A percentile compares a stretch with the other conserved stretches of the same genome.
phyloP scores from a whole-genome alignment of 1,140 invertebrate genomes.

The Halesus radiatus region DNA sequence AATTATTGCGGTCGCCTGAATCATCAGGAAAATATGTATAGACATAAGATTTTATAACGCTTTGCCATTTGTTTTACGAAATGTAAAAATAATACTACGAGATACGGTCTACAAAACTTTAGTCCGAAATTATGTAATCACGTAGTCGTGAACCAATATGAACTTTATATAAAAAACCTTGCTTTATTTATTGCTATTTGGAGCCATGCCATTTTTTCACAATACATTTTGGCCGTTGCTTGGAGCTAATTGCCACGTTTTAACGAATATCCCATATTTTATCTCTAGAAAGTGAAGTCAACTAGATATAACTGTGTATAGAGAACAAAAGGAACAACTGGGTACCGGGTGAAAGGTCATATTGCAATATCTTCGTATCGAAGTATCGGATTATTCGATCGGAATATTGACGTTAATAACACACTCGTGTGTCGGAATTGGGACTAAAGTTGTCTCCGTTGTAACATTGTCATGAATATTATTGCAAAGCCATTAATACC shows the following conservation, averaged over 20 bases:
- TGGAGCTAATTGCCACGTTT: constrained; percentile 16
- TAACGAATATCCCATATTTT: constrained; percentile 17
- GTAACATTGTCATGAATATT: constrained; percentile 16
- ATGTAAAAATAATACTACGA: background rate
- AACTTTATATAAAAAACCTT: constrained; percentile 5
- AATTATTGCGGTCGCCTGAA: background rate
- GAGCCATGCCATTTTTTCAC: constrained; percentile 15
- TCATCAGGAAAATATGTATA: background rate
- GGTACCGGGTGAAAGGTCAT: constrained; percentile 23
- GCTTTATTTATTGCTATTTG: constrained; percentile 20
- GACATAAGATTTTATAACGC: too few species aligned
- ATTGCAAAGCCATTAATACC: background rate
- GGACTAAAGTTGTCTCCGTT: background rate
- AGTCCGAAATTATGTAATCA: background rate
- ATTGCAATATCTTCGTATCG: constrained; percentile 19
- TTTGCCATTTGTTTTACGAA: too few species aligned
- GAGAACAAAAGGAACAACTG: constrained; percentile 21
- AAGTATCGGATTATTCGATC: constrained; percentile 14
- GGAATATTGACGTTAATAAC: constrained; percentile 6
- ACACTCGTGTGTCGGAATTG: constrained; percentile 10
- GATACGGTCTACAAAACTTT: background rate
- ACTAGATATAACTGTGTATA: constrained; percentile 12
- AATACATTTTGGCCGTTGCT: background rate
- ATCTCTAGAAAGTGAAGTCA: constrained; percentile 24
- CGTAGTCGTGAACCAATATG: constrained; percentile 16